A percentile compares a stretch with the other conserved stretches of the same genome.
phyloP scores from a whole-genome alignment of 2,113 vertebrate species.

The Saguinus imperator region DNA sequence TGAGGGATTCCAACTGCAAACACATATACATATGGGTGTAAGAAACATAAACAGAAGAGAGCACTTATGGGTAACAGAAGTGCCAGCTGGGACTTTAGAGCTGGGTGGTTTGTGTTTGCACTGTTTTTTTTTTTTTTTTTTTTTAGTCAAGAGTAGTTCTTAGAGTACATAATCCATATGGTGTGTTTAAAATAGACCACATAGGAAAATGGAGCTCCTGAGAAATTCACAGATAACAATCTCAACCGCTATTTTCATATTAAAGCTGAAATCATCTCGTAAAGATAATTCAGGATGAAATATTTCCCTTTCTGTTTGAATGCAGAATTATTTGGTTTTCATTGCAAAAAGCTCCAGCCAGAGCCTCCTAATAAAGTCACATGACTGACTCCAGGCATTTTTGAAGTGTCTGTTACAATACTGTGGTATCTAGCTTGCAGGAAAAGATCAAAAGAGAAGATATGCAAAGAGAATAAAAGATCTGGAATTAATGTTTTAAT shows the following conservation, averaged over 20 bases:
- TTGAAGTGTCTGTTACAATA: constrained; percentile 60
- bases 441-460: constrained; percentile 46
- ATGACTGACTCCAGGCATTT: constrained; percentile 63
- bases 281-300: constrained; percentile 76
- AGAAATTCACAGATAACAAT: constrained; percentile 78
- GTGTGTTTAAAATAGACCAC: constrained; percentile 74
- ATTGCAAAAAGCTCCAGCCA: constrained; percentile 51
- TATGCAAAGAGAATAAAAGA: constrained; percentile 30
- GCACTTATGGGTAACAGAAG: constrained; percentile 76
- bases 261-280: constrained; percentile 71
- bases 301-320: constrained; percentile 76
- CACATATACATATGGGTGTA: constrained; percentile 74
- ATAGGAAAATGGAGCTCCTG: constrained; percentile 75
- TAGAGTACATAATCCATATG: constrained; percentile 77
- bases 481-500: constrained; percentile 35
- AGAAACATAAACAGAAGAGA: constrained; percentile 78
- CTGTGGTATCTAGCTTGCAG: constrained; percentile 39
- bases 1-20: constrained; percentile 77
- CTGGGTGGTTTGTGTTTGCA: constrained; percentile 75
- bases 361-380: constrained; percentile 57
- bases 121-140: constrained; percentile 48
- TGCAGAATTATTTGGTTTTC: constrained; percentile 65
- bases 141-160: constrained; percentile 42
- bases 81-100: constrained; percentile 75
- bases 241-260: constrained; percentile 72